Evolutionary conservation across 2,797 vertebrate species (phyloP), one percentile per base, ranked within the genome.

Genomic region (Sphaeramia orbicularis): DNA sequence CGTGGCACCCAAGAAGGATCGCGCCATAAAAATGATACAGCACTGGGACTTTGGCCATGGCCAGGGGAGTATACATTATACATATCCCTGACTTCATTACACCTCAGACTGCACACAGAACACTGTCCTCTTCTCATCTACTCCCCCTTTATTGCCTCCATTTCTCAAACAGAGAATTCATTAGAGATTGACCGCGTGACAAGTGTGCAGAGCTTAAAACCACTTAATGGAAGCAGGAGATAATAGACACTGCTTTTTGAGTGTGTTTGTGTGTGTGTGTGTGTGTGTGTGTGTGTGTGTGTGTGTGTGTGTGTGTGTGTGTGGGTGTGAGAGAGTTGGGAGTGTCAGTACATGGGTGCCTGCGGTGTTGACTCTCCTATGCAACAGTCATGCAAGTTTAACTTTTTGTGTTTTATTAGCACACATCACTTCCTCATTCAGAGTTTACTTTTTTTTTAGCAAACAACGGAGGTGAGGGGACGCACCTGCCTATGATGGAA

Each of bases 1-100:
- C 1, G 49, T 47, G 78, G 72, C 80, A 68, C 67, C 61, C 14
- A 43, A 86, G 88, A 91, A 80, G 54, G 74, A 91, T 91, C 78
- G 8, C 6, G 71, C 77, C 63, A 85, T 92, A 87, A 92, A 90
- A 89, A 86, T 91, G 89, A 90, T 75, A 76, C 84, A 89, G 83
- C 76, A 65, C 13, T 18, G 68, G 62, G 83, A 68, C 72, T 82
- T 74, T 61, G 78, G 65, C 74, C 74, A 38, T 24, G 75, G 77
- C 81, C 82, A 48, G 81, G 63, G 51, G 74, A 68, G 47, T 50
- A 78, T 71, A 65, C 71, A 83, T 89, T 79, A 83, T 57, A 83
- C 84, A 88, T 76, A 68, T 27, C 68, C 65, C 69, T 49, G 80
- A 70, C 78, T 86, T 86, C 76, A 86, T 87, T 84, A 75, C 16